Conservation (phyloP, 2,113 vertebrate genomes). For the Ameiurus melas region DNA sequence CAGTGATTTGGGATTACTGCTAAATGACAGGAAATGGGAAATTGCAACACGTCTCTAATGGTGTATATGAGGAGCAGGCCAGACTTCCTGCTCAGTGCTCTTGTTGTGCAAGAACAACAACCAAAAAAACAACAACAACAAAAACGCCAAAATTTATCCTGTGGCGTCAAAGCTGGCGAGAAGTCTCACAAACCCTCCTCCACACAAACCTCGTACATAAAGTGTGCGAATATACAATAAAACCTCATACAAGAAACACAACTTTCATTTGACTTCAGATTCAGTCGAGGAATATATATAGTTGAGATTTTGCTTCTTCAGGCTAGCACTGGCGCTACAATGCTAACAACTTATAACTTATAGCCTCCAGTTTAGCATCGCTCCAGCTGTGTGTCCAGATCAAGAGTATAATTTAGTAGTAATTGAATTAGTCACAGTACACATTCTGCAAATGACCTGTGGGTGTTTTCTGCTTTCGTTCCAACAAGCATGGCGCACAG, state of each 20-base stretch:
- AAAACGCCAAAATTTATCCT: neutral
- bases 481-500: neutral
- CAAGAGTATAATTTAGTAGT: neutral
- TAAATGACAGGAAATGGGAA: slow-evolving; percentile 11
- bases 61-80: neutral
- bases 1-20: neutral
- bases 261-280: neutral
- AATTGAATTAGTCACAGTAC: neutral
- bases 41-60: slow-evolving; percentile 23
- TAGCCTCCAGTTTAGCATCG: neutral
- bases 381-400: neutral
- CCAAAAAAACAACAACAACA: neutral
- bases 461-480: neutral
- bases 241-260: neutral
- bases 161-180: neutral
- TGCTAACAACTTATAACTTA: neutral
- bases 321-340: neutral
- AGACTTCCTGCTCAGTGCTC: slow-evolving; percentile 14
- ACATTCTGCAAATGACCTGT: neutral
- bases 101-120: slow-evolving; percentile 15
- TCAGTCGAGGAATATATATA: neutral
- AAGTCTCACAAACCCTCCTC: neutral
- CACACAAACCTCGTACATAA: neutral
- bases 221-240: neutral
- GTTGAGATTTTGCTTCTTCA: neutral